Conservation (phyloP, 1,140 invertebrate genomes). For the Homarus americanus region DNA sequence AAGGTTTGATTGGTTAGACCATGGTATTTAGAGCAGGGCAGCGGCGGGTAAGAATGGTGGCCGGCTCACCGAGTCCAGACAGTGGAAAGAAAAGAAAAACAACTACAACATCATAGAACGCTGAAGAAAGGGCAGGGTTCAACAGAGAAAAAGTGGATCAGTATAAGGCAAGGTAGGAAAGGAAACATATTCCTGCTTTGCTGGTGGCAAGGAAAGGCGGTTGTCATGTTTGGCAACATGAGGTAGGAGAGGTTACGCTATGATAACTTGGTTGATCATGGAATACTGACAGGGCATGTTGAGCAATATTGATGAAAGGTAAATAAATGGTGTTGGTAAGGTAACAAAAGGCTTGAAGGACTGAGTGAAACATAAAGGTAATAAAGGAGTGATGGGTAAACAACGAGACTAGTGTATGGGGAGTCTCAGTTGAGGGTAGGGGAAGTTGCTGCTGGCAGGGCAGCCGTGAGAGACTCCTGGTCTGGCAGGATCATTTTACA, state of each 20-base stretch:
- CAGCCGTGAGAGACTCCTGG: slow-evolving; percentile 21
- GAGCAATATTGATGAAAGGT: neutral
- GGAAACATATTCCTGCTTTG: no score
- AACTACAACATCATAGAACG: no score
- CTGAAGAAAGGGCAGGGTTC: neutral
- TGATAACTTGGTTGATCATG: neutral
- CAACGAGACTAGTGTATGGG: neutral
- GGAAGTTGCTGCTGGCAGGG: neutral
- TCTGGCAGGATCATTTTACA: slow-evolving; percentile 6
- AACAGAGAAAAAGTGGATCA: neutral
- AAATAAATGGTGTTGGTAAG: neutral
- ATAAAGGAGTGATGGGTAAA: neutral
- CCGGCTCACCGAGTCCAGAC: neutral
- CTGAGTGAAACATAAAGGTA: neutral
- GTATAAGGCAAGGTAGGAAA: no score
- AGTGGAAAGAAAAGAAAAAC: no score
- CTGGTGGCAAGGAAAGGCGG: neutral
- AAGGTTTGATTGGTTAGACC: no score
- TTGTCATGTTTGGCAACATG: neutral
- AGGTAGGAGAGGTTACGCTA: no score
- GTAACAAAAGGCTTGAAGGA: neutral
- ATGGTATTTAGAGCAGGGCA: neutral
- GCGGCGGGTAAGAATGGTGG: neutral
- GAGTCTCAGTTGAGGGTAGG: neutral
- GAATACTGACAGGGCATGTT: neutral